A percentile compares a stretch with the other conserved stretches of the same genome.
phyloP scores from a whole-genome alignment of 2,888 invertebrate species.

The Anoplius nigerrimus region DNA sequence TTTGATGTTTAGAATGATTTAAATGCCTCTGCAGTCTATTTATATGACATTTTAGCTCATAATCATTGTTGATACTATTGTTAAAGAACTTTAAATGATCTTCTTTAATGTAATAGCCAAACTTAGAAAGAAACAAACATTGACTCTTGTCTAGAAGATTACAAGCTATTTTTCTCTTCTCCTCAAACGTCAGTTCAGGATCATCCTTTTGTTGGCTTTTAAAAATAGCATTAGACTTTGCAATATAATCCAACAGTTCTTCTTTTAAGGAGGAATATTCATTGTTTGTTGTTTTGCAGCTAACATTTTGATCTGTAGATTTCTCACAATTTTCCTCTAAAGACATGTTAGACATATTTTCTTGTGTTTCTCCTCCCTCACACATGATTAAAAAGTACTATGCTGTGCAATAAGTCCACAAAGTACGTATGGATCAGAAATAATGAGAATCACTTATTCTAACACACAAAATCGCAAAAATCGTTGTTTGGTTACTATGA shows the following conservation, averaged over 20 bases:
- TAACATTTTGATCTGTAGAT: constrained; percentile 1
- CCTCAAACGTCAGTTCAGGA: constrained; percentile 81
- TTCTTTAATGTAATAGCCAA: constrained; percentile 82
- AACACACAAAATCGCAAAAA: no score
- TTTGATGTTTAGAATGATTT: constrained; percentile 76
- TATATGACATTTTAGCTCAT: constrained; percentile 81
- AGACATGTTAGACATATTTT: not conserved
- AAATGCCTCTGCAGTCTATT: constrained; percentile 79
- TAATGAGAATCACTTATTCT: not conserved
- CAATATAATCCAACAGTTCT: constrained; percentile 81
- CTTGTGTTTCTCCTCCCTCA: no score
- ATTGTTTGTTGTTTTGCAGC: not conserved
- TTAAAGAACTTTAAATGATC: constrained; percentile 85
- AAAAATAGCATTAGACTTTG: constrained; percentile 75
- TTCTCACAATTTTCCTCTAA: constrained; percentile 1
- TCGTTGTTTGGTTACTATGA: not conserved
- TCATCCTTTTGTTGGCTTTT: constrained; percentile 90
- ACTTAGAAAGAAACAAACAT: constrained; percentile 84
- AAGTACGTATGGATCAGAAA: no score
- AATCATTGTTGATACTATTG: constrained; percentile 72
- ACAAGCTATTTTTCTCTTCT: constrained; percentile 83
- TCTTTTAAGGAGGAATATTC: constrained; percentile 68
- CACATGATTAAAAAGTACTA: not conserved
- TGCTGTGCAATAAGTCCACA: no score
- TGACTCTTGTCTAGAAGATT: constrained; percentile 82